phyloP scores from a whole-genome alignment of 2,113 vertebrate species.

The Phyllostomus hastatus region DNA sequence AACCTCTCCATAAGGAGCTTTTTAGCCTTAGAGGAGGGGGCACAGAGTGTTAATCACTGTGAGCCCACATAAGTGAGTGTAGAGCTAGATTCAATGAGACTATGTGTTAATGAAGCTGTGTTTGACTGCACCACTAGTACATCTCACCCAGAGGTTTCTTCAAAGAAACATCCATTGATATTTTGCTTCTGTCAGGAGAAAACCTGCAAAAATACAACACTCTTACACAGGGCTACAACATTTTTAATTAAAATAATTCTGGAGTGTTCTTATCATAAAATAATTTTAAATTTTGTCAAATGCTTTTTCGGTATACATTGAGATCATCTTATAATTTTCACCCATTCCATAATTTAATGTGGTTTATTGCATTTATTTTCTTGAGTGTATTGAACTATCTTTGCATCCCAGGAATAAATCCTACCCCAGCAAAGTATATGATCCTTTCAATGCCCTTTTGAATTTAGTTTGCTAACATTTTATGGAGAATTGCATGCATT shows the following conservation, averaged over 20 bases:
- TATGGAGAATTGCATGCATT: background rate
- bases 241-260: background rate
- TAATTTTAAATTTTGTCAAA: background rate
- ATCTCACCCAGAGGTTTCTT: background rate
- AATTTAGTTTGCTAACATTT: background rate
- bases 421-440: background rate
- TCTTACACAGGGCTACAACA: background rate
- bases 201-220: background rate
- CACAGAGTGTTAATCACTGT: background rate
- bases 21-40: background rate
- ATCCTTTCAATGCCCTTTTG: background rate
- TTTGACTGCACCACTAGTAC: background rate
- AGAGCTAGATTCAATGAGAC: accelerated
- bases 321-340: background rate
- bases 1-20: background rate
- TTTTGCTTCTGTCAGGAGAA: background rate
- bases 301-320: background rate
- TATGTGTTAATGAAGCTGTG: background rate
- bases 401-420: background rate
- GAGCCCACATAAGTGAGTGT: background rate
- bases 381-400: background rate
- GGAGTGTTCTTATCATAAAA: background rate
- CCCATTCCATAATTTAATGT: background rate
- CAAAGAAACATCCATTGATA: background rate
- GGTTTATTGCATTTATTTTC: background rate